A percentile compares a stretch with the other conserved stretches of the same genome.
These are phyloP conservation scores for Ischnus inquisitorius DNA, from an alignment of 2,888 invertebrate genomes.

Conservation along the genomic window DNA sequence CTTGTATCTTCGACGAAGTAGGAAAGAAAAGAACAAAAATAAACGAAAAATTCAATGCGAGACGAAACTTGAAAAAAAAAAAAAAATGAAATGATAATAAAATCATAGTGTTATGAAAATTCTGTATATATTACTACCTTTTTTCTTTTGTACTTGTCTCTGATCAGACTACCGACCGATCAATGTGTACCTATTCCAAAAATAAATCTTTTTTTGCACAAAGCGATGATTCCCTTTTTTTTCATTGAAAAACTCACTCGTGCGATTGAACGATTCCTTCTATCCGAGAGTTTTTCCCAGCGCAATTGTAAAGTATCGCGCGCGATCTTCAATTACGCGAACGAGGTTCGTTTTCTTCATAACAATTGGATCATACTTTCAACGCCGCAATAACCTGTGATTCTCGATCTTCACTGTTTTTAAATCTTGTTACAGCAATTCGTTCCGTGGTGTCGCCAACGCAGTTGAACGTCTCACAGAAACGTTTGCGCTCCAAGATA, in stretches of 20 bases:
- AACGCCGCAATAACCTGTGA: background rate
- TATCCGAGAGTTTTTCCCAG: background rate
- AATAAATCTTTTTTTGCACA: slow-evolving; percentile 63
- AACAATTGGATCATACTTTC: background rate
- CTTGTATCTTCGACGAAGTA: slow-evolving; percentile 77
- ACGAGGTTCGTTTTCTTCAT: too few relatives aligned
- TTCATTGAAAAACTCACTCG: background rate
- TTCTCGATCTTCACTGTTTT: slow-evolving; percentile 19
- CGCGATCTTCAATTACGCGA: slow-evolving; percentile 19
- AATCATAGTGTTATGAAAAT: slow-evolving; percentile 57
- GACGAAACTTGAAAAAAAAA: slow-evolving; percentile 20
- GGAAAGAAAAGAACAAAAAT: slow-evolving; percentile 28
- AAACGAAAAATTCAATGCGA: background rate
- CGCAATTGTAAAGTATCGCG: slow-evolving; percentile 11
- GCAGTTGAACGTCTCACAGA: slow-evolving; percentile 85
- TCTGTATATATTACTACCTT: slow-evolving; percentile 61
- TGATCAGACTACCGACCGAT: slow-evolving; percentile 62
- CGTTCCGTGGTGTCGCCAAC: slow-evolving; percentile 75
- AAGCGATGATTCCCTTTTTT: slow-evolving; percentile 9
- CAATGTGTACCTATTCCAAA: slow-evolving; percentile 66
- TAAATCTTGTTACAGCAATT: slow-evolving; percentile 76
- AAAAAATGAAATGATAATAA: slow-evolving; percentile 6
- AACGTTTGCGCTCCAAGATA: slow-evolving; percentile 91
- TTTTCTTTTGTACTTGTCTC: slow-evolving; percentile 65
- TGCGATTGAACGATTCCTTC: slow-evolving; percentile 4